Base-by-base conservation (phyloP, 2,888 invertebrate species). In the Cancer borealis region DNA sequence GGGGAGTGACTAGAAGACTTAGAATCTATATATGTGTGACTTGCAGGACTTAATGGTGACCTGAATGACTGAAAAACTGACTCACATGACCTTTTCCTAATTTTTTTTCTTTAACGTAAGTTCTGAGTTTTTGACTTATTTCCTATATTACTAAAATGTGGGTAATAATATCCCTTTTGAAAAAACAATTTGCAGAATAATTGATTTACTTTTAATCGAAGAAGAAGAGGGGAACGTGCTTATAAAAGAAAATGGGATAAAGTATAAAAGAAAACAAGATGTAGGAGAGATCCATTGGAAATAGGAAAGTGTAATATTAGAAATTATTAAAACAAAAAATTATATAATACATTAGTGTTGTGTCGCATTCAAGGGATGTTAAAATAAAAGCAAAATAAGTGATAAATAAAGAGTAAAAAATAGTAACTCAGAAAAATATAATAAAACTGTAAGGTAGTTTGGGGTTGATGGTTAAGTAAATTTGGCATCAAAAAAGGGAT, bases 381-480 rank as follows among this genome's bases (percentile, higher is more conserved):
- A 84, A 84, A 39, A 30, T 14, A 39, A n/a, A 30, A 39, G 12
- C 30, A 39, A 26, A 84, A 84, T 84, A 10, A 30, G 39, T 30
- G 39, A 84, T 39, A 84, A 84, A 84, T 84, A 84, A 84, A 84
- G 26, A 26, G 39, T 39, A 39, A 84, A 14, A 84, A 14, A 39
- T 12, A 30, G 84, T 84, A 39, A 84, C 84, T 39, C 14, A 84
- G 39, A 84, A 39, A 73, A 73, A 73, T 60, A 17, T 60, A 17
- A 60, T 39, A 84, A 30, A 66, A 66, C 66, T 14, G 66, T 14
- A 39, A 39, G 84, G 84, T 30, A n/a, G 30, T 30, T 84, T 30
- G 84, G 84, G 66, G 84, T 84, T 84, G 84, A 39, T 30, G 84
- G 84, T 84, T 30, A 39, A 26, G 73, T 60, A n/a, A 84, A 84